Percentiles rank a stretch among this genome's conserved stretches.
These are phyloP conservation scores for Cephus runcator DNA, from an alignment of 2,888 invertebrate genomes.

Conservation along the genomic window DNA sequence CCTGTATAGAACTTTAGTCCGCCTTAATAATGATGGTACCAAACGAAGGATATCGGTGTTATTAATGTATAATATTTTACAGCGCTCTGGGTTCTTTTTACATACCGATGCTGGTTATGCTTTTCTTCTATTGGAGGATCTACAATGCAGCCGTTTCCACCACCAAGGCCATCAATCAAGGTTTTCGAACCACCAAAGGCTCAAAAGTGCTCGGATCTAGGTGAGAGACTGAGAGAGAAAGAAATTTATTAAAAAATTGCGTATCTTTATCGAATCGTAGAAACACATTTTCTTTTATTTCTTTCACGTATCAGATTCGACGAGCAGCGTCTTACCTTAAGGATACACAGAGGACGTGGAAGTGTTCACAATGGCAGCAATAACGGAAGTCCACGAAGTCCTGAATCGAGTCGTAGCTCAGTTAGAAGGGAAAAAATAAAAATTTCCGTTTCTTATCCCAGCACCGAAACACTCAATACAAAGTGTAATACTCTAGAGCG, in stretches of 20 bases:
- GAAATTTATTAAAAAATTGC: neutral
- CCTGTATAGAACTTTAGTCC: neutral
- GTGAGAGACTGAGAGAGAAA: conserved; percentile 30
- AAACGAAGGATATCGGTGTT: neutral
- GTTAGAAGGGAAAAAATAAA: conserved; percentile 82
- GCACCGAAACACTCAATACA: conserved; percentile 71
- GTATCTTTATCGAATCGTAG: neutral
- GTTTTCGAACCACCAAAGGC: conserved; percentile 88
- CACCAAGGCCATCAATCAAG: conserved; percentile 92
- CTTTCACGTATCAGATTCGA: conserved; percentile 77
- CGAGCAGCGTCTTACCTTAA: conserved; percentile 88
- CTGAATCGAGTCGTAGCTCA: conserved; percentile 55
- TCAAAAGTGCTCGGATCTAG: conserved; percentile 63
- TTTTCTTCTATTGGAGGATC: conserved; percentile 97
- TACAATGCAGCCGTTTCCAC: conserved; percentile 94
- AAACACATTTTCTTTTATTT: neutral
- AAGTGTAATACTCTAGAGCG: conserved; percentile 59
- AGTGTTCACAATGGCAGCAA: conserved; percentile 67
- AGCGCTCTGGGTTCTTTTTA: conserved; percentile 98
- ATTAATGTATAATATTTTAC: conserved; percentile 23
- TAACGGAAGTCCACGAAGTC: conserved; percentile 42
- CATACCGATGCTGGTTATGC: conserved; percentile 97
- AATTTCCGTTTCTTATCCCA: conserved; percentile 87
- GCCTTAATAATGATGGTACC: neutral
- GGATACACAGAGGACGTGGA: conserved; percentile 89